Conservation (phyloP, 1,140 invertebrate genomes). For the Chironomus tepperi region DNA sequence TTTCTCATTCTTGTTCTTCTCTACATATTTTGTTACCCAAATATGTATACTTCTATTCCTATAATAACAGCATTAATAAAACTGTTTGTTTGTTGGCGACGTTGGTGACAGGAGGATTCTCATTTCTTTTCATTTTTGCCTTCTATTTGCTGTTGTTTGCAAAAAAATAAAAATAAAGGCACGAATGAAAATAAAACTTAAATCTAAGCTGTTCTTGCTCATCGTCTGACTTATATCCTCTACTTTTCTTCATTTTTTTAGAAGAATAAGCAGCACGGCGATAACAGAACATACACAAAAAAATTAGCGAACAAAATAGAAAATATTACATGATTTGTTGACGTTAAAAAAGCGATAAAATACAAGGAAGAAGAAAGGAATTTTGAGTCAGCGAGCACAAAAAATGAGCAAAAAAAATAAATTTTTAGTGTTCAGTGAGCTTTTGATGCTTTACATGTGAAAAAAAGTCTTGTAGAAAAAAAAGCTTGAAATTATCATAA, state of each 20-base stretch:
- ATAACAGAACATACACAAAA: not conserved
- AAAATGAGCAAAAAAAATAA: not conserved
- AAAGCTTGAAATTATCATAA: not conserved
- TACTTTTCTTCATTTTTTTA: not conserved
- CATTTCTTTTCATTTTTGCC: not conserved
- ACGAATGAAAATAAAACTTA: not conserved
- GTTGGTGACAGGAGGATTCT: conserved; percentile 20
- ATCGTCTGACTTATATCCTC: not conserved
- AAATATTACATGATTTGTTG: conserved; percentile 11
- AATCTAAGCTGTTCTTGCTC: conserved; percentile 7
- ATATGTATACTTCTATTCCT: not conserved
- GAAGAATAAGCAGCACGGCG: not conserved
- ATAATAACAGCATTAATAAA: conserved; percentile 4
- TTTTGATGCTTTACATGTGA: not conserved
- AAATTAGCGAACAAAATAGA: not conserved
- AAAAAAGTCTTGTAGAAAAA: too few species aligned
- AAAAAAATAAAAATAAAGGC: too few species aligned
- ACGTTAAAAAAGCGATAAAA: conserved; percentile 5
- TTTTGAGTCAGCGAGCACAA: conserved; percentile 5
- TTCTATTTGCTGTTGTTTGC: not conserved
- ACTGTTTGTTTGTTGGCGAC: conserved; percentile 21
- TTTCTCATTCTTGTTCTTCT: not conserved
- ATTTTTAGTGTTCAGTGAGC: not conserved
- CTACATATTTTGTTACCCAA: not conserved
- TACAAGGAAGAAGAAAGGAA: not conserved